Conservation (phyloP, 2,113 vertebrate species). For the Phyllostomus hastatus region DNA sequence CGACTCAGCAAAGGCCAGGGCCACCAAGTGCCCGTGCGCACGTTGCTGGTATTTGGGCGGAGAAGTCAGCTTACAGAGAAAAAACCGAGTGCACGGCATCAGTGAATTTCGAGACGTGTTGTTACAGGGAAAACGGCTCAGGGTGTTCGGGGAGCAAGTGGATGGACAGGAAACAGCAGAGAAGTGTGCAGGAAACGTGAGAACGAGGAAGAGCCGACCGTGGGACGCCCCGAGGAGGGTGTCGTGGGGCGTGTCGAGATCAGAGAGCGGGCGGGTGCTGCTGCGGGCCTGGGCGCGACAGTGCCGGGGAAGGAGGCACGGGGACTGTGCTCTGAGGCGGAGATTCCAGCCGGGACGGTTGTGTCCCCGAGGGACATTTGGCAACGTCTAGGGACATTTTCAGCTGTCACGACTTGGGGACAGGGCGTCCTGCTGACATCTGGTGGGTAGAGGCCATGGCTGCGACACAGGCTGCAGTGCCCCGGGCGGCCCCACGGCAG, state of each 20-base stretch:
- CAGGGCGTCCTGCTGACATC: neutral
- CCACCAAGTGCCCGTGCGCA: neutral
- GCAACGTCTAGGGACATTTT: neutral
- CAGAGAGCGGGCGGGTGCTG: neutral
- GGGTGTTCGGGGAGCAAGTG: neutral
- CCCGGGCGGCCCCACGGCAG: neutral
- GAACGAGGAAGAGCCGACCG: neutral
- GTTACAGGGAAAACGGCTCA: neutral
- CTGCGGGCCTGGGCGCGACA: fast-evolving
- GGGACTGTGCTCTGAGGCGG: neutral
- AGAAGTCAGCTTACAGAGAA: neutral
- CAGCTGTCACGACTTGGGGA: neutral
- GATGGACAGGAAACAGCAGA: neutral
- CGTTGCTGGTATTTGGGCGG: neutral
- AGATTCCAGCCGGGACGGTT: no score
- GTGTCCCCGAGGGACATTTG: neutral
- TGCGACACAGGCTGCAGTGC: no score
- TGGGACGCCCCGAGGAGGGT: neutral
- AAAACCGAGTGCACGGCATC: neutral
- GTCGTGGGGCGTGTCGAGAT: neutral
- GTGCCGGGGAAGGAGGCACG: no score
- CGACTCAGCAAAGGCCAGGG: neutral
- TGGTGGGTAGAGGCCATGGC: no score
- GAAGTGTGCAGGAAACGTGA: neutral
- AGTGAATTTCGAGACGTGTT: neutral